Base-by-base conservation (phyloP, 1,140 invertebrate genomes). In the Papilio glaucus region DNA sequence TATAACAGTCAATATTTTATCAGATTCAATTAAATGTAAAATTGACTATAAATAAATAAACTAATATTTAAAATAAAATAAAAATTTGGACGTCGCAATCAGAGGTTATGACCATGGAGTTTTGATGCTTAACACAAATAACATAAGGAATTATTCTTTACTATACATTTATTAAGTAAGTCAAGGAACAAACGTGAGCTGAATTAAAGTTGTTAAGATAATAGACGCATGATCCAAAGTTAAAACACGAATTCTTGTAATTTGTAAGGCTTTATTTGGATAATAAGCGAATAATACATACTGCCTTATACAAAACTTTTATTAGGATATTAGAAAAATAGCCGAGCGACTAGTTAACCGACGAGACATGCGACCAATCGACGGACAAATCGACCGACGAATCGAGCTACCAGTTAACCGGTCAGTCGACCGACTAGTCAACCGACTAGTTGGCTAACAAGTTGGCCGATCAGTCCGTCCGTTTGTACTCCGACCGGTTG, bases 121-220 rank as follows among this genome's bases (percentile, higher is more conserved):
- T 49, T 21, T 49, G 18, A 21, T 49, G 8, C 21, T 49, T 12
- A 67, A 67, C 39, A 1, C 21, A 67, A 42, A 62, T 8, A 62
- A 61, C n/a, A 63, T 7, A 37, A 63, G 33, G 29, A 39, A 39
- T 63, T 63, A 63, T 63, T 63, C 61, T n/a, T n/a, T n/a, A n/a
- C n/a, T n/a, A n/a, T 33, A 10, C n/a, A 33, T 15, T 38, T 63
- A 63, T 29, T 13, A 61, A 38, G 15, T 65, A 65, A 39, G 15
- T 39, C 62, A 39, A 65, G 33, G 13, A 41, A 39, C 37, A 65
- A 65, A 65, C 61, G 61, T 63, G 61, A 63, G n/a, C 4, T 18
- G 62, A 65, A 65, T 33, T 37, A 29, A 24, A 33, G 26, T 61
- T 61, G 13, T 61, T 61, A 33, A 61, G 57, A 61, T 33, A 61